Conservation (phyloP, 2,888 invertebrate genomes). For the Sesamia inferens region DNA sequence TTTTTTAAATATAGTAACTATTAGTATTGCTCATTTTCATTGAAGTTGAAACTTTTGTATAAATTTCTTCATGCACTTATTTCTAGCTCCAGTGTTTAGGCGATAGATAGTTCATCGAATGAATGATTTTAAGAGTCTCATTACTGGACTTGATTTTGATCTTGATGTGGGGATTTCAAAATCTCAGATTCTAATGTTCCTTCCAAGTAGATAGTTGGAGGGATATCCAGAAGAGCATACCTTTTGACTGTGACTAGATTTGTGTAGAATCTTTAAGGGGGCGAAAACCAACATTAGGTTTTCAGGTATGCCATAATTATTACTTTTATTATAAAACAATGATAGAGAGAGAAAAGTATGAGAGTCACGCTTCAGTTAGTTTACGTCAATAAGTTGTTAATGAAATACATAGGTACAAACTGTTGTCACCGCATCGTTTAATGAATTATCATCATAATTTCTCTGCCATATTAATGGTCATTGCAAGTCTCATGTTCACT, state of each 20-base stretch:
- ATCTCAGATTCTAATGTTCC: no score
- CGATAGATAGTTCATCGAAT: neutral
- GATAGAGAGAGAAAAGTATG: neutral
- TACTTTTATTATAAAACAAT: neutral
- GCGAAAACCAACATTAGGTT: neutral
- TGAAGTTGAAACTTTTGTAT: neutral
- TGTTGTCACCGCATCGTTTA: neutral
- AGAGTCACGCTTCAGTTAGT: neutral
- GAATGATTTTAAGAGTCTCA: neutral
- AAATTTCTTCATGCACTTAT: neutral
- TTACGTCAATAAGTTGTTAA: neutral
- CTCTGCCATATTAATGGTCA: neutral
- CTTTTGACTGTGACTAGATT: neutral
- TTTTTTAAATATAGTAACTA: no score
- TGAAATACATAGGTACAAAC: neutral
- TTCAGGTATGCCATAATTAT: no score
- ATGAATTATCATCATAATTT: neutral
- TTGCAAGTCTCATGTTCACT: neutral
- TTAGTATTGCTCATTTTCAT: neutral
- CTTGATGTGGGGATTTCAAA: no score
- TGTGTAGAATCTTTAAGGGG: neutral
- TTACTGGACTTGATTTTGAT: neutral
- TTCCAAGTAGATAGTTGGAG: no score
- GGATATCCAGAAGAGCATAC: no score
- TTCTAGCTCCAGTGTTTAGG: neutral